These are phyloP conservation scores for Rhombomys opimus DNA, from an alignment of 2,113 vertebrate genomes.

Conservation along the genomic window DNA sequence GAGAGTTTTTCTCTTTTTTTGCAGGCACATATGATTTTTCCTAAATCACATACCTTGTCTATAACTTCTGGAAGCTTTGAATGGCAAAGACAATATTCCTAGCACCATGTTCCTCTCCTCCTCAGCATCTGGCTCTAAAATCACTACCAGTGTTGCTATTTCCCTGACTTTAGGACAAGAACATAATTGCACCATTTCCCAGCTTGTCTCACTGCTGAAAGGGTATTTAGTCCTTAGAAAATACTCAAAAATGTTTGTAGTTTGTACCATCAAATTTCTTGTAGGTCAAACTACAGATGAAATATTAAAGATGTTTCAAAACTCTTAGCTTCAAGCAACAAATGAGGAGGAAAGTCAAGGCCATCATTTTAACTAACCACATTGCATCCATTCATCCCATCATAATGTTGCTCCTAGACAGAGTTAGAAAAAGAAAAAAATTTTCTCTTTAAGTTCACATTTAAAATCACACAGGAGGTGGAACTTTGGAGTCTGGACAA, in stretches of 20 bases:
- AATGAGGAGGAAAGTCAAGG: not conserved
- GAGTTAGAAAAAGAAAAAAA: not conserved
- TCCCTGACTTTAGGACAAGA: not conserved
- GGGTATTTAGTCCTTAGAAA: not conserved
- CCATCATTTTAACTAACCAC: conserved; percentile 33
- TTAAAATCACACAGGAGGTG: conserved; percentile 29
- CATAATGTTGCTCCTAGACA: not conserved
- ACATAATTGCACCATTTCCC: not conserved
- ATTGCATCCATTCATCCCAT: not conserved
- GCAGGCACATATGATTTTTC: not conserved
- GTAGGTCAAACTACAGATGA: not conserved
- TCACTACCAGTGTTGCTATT: not conserved
- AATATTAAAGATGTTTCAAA: conserved; percentile 47
- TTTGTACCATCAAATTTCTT: not conserved
- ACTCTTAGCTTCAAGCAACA: conserved; percentile 17
- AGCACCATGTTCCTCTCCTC: rapidly evolving
- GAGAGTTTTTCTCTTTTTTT: not conserved
- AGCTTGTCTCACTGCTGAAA: not conserved
- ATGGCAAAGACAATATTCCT: not conserved
- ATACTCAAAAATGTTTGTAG: not conserved
- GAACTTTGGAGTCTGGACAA: not conserved
- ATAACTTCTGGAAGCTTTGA: not conserved
- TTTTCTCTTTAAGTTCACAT: not conserved
- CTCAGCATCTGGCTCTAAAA: not conserved
- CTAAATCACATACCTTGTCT: not conserved